Conservation (phyloP, 2,797 vertebrate genomes). For the Myotis vivesi region DNA sequence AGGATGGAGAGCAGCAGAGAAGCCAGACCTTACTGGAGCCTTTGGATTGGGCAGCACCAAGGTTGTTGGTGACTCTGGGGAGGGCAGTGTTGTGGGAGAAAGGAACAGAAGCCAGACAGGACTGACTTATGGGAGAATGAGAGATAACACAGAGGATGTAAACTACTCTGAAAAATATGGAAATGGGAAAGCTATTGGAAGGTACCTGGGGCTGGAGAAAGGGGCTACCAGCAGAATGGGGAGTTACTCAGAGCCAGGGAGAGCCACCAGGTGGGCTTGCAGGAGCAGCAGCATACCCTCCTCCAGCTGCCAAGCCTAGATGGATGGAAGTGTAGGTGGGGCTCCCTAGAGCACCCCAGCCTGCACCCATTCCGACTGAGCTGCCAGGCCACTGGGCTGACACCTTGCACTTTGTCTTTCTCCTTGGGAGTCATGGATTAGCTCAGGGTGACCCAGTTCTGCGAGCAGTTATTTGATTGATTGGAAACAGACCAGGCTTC, state of each 20-base stretch:
- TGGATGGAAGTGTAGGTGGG: neutral
- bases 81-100: neutral
- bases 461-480: conserved; percentile 44
- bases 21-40: too few species aligned
- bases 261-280: neutral
- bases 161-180: neutral
- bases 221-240: neutral
- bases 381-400: neutral
- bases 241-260: neutral
- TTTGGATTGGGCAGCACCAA: neutral
- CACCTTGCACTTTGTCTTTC: neutral
- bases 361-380: fast-evolving
- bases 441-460: neutral
- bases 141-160: neutral
- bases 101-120: neutral
- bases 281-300: neutral
- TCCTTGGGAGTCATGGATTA: neutral
- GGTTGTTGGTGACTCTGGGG: neutral
- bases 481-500: neutral
- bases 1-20: neutral
- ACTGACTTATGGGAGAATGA: neutral
- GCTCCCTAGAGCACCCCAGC: neutral
- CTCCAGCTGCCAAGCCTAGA: neutral
- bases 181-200: neutral
- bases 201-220: neutral